Evolutionary conservation across 53 echinoderm and acorn worm species (phyloP).

Genomic region (Glandiceps talaboti): DNA sequence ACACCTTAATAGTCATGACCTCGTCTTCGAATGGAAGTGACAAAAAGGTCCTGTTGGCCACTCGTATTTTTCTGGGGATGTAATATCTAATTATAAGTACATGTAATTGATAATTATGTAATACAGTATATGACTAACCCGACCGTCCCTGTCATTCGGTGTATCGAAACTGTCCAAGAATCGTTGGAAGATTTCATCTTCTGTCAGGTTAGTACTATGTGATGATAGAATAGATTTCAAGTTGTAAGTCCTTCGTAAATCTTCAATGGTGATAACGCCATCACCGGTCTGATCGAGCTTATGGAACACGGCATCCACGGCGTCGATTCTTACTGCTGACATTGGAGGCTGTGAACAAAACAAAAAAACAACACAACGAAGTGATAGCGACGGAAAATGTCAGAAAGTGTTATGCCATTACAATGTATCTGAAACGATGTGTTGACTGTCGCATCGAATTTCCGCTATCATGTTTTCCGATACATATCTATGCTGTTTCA

Average conservation of each 20-base stretch:
- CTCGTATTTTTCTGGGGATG: too few species aligned
- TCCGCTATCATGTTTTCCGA: too few species aligned
- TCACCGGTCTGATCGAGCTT: conserved; percentile 89
- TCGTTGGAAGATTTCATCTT: conserved; percentile 55
- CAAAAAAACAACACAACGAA: not conserved
- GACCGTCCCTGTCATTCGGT: conserved; percentile 43
- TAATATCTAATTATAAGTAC: too few species aligned
- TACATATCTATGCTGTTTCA: too few species aligned
- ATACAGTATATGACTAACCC: conserved; percentile 39
- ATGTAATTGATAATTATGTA: too few species aligned
- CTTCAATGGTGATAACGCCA: conserved; percentile 57
- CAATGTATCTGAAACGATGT: too few species aligned
- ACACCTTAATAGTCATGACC: too few species aligned
- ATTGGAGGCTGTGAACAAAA: conserved; percentile 59
- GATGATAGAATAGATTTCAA: conserved; percentile 60
- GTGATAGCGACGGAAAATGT: too few species aligned
- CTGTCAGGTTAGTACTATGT: conserved; percentile 63
- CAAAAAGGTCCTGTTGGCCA: too few species aligned
- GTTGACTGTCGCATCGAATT: too few species aligned
- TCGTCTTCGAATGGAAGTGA: too few species aligned
- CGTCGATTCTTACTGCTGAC: conserved; percentile 64
- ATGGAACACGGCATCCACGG: conserved; percentile 51
- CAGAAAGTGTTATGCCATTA: too few species aligned
- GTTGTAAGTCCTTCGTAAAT: conserved; percentile 64
- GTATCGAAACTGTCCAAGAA: conserved; percentile 89